Evolutionary conservation across 2,797 vertebrate genomes (phyloP), one percentile per base, ranked within the genome.

Genomic region (Etheostoma nigrum): DNA sequence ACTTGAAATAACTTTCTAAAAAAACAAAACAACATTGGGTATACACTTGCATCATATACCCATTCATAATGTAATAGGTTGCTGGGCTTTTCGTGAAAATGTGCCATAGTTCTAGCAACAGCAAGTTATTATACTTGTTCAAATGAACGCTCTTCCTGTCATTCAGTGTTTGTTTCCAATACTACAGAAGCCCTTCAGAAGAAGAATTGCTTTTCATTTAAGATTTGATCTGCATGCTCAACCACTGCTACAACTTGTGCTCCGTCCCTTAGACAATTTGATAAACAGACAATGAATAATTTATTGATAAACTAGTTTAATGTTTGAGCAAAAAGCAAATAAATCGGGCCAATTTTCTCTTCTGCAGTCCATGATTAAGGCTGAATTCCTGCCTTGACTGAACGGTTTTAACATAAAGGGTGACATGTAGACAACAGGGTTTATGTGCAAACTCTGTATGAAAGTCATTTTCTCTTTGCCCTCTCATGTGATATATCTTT

Each of bases 231-330:
- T 73, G 60, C 62, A 64, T 49, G 69, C 74, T 16, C 51, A 55
- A 60, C 13, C 48, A 2, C 47, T 0, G 57, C 82, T 9, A 47
- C 73, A 18, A 68, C 72, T 54, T 18, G 1, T 2, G 60, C 74
- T 47, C 47, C 5, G 0, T 74, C 59, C 18, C 40, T 69, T 21
- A 14, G 53, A 81, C 42, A 61, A 82, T 74, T 59, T 52, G 23
- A 73, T 25, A 48, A 86, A 85, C 64, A 45, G 36, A 65, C 30
- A 40, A 63, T 85, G 74, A 86, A 86, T 81, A 71, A 88, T 79
- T 83, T 72, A 86, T 74, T 65, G 27, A 75, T 75, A 61, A 83
- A 74, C 62, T 77, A 42, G 76, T 76, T 84, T 74, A 70, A 74
- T 49, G 23, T 76, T 79, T 62, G 66, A 74, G 69, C 40, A 65